phyloP scores from a whole-genome alignment of 2,113 vertebrate species.

The Corydoras sp. region DNA sequence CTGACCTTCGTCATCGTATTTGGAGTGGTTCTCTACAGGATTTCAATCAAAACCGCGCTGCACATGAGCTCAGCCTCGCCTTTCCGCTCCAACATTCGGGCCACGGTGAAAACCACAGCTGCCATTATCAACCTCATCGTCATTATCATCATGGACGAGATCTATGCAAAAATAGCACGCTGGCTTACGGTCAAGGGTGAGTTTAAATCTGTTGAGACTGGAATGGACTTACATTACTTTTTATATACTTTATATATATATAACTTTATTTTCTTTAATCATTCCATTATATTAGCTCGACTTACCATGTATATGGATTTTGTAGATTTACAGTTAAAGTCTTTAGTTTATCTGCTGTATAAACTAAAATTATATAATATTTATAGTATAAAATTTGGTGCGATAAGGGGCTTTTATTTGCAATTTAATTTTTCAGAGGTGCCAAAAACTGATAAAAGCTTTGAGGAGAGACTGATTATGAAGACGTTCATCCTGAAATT shows the following conservation, averaged over 20 bases:
- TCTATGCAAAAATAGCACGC: conserved; percentile 81
- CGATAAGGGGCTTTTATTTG: conserved; percentile 5
- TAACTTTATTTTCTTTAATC: not conserved
- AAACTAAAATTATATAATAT: too few species aligned
- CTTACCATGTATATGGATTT: too few species aligned
- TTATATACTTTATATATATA: too few species aligned
- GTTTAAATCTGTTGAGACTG: conserved; percentile 22
- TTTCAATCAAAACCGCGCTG: conserved; percentile 84
- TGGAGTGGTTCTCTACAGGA: conserved; percentile 90
- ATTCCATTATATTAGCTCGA: not conserved
- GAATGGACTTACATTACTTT: too few species aligned
- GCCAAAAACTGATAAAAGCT: conserved; percentile 95
- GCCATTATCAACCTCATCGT: conserved; percentile 94
- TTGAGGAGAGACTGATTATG: conserved; percentile 89
- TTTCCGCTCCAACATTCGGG: conserved; percentile 77
- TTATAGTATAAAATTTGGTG: too few species aligned
- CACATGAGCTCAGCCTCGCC: conserved; percentile 78
- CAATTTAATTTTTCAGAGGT: conserved; percentile 73
- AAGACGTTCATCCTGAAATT: conserved; percentile 96
- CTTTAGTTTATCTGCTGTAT: too few species aligned
- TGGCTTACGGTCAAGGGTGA: conserved; percentile 87
- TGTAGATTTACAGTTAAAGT: too few species aligned
- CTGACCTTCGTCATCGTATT: conserved; percentile 89
- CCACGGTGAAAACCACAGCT: conserved; percentile 86
- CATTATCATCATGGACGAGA: conserved; percentile 93